Conservation (phyloP, 92 coral and sea anemone genomes). For the Phenganax subtilis region DNA sequence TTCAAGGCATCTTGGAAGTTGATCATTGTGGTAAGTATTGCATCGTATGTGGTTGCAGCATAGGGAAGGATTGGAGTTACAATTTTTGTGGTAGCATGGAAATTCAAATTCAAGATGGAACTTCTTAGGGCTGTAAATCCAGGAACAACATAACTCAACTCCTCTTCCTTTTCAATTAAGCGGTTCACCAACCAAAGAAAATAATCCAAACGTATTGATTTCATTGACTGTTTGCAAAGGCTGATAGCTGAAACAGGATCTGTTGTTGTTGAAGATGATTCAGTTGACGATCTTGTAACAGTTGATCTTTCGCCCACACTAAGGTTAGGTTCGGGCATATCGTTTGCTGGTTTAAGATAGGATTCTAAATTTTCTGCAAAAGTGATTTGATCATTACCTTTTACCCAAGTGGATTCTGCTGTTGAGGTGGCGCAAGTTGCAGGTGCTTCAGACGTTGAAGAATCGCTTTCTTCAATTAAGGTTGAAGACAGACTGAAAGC, state of each 20-base stretch:
- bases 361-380: not conserved
- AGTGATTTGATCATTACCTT: not conserved
- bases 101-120: conserved; percentile 11
- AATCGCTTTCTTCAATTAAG: not conserved
- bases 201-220: conserved; percentile 6
- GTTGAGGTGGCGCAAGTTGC: not conserved
- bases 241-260: not conserved
- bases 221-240: not conserved
- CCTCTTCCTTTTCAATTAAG: conserved; percentile 7
- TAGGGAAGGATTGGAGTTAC: conserved; percentile 14
- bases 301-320: not conserved
- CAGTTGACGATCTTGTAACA: not conserved
- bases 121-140: conserved; percentile 8
- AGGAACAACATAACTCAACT: conserved; percentile 5
- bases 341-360: not conserved
- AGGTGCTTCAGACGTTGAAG: not conserved
- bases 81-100: conserved; percentile 8
- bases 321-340: not conserved
- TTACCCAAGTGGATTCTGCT: not conserved
- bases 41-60: not conserved
- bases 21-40: conserved; percentile 1
- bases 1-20: conserved; percentile 11
- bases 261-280: not conserved
- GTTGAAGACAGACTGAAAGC: not conserved
- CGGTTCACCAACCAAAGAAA: conserved; percentile 14